A percentile compares a stretch with the other conserved stretches of the same genome.
phyloP scores from a whole-genome alignment of 2,888 invertebrate genomes.

The Cactoblastis cactorum region DNA sequence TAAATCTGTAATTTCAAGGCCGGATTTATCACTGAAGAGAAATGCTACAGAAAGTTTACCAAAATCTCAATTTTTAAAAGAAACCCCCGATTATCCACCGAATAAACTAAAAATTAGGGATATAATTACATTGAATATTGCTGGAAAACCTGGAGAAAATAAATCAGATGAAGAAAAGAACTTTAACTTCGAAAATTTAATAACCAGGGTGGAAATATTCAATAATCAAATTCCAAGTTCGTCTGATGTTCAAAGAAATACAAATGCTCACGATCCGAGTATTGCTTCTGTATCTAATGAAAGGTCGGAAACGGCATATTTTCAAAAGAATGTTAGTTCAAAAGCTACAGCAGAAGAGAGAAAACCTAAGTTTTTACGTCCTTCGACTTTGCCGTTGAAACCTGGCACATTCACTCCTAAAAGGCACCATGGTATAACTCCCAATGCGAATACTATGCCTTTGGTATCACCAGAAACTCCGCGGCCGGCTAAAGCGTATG shows the following conservation, averaged over 20 bases:
- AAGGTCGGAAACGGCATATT: conserved; percentile 72
- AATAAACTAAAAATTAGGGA: conserved; percentile 53
- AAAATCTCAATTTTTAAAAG: conserved; percentile 56
- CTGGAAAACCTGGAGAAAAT: conserved; percentile 39
- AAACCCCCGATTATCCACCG: conserved; percentile 41
- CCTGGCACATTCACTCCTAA: conserved; percentile 91
- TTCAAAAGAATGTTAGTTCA: conserved; percentile 59
- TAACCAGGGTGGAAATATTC: conserved; percentile 74
- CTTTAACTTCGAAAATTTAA: conserved; percentile 74
- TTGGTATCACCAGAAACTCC: conserved; percentile 95
- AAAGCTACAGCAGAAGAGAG: conserved; percentile 58
- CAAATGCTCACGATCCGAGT: conserved; percentile 48
- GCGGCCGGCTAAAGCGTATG: conserved; percentile 92
- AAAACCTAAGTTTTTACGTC: conserved; percentile 86
- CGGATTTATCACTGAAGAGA: conserved; percentile 55
- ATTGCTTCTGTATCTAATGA: conserved; percentile 45
- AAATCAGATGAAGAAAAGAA: conserved; percentile 60
- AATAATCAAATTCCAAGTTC: conserved; percentile 67
- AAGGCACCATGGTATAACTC: conserved; percentile 89
- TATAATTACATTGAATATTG: conserved; percentile 30
- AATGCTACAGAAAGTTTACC: conserved; percentile 47
- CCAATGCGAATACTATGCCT: conserved; percentile 89
- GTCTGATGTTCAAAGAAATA: conserved; percentile 63
- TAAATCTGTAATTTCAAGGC: conserved; percentile 40
- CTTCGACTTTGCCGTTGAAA: conserved; percentile 89